Conservation (phyloP, 1,140 invertebrate species). For the Psix sp. region DNA sequence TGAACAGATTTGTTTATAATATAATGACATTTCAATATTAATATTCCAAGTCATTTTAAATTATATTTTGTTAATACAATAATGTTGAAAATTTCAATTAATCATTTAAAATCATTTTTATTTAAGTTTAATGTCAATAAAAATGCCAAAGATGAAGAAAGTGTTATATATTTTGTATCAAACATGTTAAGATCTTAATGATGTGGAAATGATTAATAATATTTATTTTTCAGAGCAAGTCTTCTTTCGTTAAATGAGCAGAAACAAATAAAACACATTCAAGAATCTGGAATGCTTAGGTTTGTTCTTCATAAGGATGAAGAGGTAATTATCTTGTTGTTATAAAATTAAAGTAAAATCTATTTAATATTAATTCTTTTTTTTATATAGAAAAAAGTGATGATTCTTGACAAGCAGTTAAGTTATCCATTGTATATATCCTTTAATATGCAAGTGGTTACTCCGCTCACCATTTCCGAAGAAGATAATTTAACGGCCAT, state of each 20-base stretch:
- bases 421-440: constrained; percentile 83
- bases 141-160: too few species aligned
- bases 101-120: too few species aligned
- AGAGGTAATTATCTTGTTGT: constrained; percentile 72
- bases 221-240: constrained; percentile 78
- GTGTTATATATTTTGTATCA: too few species aligned
- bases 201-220: too few species aligned
- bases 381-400: constrained; percentile 77
- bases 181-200: too few species aligned
- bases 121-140: too few species aligned
- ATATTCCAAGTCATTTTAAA: too few species aligned
- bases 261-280: constrained; percentile 80
- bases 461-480: constrained; percentile 71
- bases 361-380: constrained; percentile 4
- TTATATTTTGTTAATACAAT: too few species aligned
- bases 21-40: too few species aligned
- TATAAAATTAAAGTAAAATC: constrained; percentile 4
- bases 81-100: too few species aligned
- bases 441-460: constrained; percentile 83
- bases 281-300: constrained; percentile 80
- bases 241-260: constrained; percentile 82
- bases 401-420: constrained; percentile 80
- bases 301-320: constrained; percentile 82
- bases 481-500: constrained; percentile 51
- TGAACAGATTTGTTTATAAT: too few species aligned